phyloP scores from a whole-genome alignment of 2,797 vertebrate species.

The Coranthus polyacanthus region DNA sequence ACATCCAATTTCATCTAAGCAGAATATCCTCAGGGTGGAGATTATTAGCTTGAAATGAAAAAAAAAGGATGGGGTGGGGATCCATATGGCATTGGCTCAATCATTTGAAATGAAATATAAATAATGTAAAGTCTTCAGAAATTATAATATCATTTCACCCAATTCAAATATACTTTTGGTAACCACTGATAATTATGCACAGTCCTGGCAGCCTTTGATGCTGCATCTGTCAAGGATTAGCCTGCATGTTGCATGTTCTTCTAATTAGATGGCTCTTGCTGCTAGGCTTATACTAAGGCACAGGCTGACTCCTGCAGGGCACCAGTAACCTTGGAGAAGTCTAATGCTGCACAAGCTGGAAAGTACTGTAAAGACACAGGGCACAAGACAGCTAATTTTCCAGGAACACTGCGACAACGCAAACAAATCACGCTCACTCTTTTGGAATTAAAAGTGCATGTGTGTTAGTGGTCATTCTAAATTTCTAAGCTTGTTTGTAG shows the following conservation, averaged over 20 bases:
- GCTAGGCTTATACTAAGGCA: slow-evolving; percentile 54
- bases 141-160: slow-evolving; percentile 52
- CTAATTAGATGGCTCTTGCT: slow-evolving; percentile 75
- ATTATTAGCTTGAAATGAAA: slow-evolving; percentile 54
- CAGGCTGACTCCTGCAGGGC: slow-evolving; percentile 49
- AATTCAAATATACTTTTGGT: slow-evolving; percentile 63
- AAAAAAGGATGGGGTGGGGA: slow-evolving; percentile 18
- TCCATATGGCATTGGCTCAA: slow-evolving; percentile 49
- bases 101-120: slow-evolving; percentile 63
- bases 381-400: slow-evolving; percentile 5
- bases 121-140: slow-evolving; percentile 59
- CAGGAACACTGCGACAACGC: slow-evolving; percentile 20
- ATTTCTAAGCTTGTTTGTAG: slow-evolving; percentile 5
- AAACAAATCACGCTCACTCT: not conserved
- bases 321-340: slow-evolving; percentile 53
- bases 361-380: slow-evolving; percentile 5
- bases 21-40: slow-evolving; percentile 42
- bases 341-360: slow-evolving; percentile 26
- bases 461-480: slow-evolving; percentile 1
- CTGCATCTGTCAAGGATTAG: slow-evolving; percentile 75
- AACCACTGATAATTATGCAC: slow-evolving; percentile 58
- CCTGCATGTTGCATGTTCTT: slow-evolving; percentile 71
- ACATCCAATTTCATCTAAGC: slow-evolving; percentile 55
- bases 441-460: not conserved
- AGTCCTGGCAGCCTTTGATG: slow-evolving; percentile 70